Evolutionary conservation across 2,888 invertebrate species (phyloP), one percentile per base, ranked within the genome.

Genomic region (Sarcophaga caerulescens): DNA sequence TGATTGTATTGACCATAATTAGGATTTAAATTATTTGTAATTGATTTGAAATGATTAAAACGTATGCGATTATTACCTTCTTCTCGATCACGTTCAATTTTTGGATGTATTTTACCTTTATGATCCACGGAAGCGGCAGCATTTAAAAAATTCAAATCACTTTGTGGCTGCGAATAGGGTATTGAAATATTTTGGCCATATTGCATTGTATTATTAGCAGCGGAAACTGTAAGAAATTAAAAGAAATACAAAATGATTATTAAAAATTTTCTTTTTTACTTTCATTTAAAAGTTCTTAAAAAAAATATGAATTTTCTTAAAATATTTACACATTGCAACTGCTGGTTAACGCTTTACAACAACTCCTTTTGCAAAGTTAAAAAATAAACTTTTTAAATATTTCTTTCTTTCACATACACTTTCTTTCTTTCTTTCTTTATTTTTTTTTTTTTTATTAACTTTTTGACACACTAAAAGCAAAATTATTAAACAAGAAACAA

Each of bases 141-240:
- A 90, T 92, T 93, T 85, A 93, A 91, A 89, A 93, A 93, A 90
- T 93, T 93, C 84, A 93, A 92, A 91, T 93, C 93, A 87, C 90
- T 91, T 90, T 93, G 93, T 65, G 93, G 93, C 87, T 93, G 93
- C 76, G 93, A 92, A 89, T 93, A 93, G 73, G 93, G 93, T 91
- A 93, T 93, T 88, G 93, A 93, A 87, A 93, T 93, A 91, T 93
- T 93, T 85, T 93, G 93, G 85, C 93, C 93, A 91, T 93, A 93
- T 91, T 93, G 93, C 93, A 93, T 92, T 82, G 89, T 90, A 87
- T 92, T 92, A 88, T 93, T 93, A 87, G 92, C 92, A 82, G 93
- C 93, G 90, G 91, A 91, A 92, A 93, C 90, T 90, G 89, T 66
- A 90, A 44, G 35, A 19, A 19, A 66, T 45, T 44, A 66, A 73